Conservation (phyloP, 2,113 vertebrate species). For the Pachypanchax playfairii region DNA sequence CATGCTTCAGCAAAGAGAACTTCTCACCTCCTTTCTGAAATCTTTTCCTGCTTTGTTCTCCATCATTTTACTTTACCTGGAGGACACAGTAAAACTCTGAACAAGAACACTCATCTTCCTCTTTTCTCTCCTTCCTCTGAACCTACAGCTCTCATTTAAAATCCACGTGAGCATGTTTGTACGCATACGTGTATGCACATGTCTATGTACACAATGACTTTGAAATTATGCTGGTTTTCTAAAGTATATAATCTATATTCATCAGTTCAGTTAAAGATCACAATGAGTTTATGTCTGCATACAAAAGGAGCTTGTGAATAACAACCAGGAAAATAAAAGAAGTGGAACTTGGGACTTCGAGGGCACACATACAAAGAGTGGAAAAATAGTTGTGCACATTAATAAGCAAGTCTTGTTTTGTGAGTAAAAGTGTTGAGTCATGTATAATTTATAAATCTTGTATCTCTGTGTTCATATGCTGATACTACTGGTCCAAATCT, state of each 20-base stretch:
- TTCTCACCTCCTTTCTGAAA: neutral
- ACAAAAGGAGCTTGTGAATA: constrained; percentile 57
- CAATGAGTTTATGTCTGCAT: constrained; percentile 65
- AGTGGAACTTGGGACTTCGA: constrained; percentile 18
- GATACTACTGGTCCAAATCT: too few relatives aligned
- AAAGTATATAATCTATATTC: constrained; percentile 62
- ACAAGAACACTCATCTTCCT: constrained; percentile 37
- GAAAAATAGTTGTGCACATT: neutral
- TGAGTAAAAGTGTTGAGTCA: neutral
- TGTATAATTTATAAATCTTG: too few relatives aligned
- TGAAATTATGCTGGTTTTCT: constrained; percentile 16
- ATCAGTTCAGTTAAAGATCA: constrained; percentile 60
- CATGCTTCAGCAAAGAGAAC: constrained; percentile 31
- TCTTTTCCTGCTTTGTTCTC: constrained; percentile 17
- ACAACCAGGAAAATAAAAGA: constrained; percentile 37
- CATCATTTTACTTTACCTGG: constrained; percentile 23
- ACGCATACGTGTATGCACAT: constrained; percentile 18
- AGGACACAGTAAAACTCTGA: constrained; percentile 7
- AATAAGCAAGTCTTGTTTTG: too few relatives aligned
- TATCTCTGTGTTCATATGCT: too few relatives aligned
- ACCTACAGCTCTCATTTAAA: constrained; percentile 66
- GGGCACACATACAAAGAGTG: neutral
- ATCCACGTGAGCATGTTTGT: constrained; percentile 27
- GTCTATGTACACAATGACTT: constrained; percentile 43
- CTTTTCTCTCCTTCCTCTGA: constrained; percentile 42